Percentiles rank a stretch among this genome's conserved stretches.
These are phyloP conservation scores for Esox lucius DNA, from an alignment of 2,797 vertebrate species.

Conservation along the genomic window DNA sequence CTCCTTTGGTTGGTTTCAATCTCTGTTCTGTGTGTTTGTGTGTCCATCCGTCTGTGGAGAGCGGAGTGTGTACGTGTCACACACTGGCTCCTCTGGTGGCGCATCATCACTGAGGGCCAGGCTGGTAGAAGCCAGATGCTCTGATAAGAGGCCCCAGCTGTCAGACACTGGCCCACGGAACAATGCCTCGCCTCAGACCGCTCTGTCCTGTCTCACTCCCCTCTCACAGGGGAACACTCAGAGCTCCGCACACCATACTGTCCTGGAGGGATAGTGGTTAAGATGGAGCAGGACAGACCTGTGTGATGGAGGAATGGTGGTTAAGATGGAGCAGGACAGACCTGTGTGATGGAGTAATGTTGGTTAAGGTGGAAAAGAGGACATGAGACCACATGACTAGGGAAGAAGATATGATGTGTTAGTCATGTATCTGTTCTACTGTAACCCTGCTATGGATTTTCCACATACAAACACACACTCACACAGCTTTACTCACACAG, in stretches of 20 bases:
- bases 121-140: conserved; percentile 55
- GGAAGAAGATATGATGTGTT: not conserved
- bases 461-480: not conserved
- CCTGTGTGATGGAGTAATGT: not conserved
- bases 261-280: not conserved
- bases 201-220: conserved; percentile 17
- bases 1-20: not conserved
- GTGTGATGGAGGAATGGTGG: not conserved
- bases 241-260: not conserved
- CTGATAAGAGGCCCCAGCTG: conserved; percentile 66
- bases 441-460: not conserved
- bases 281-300: not conserved
- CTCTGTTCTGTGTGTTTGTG: not conserved
- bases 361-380: not conserved
- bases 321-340: not conserved
- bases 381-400: not conserved
- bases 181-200: conserved; percentile 24
- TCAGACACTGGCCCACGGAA: conserved; percentile 49
- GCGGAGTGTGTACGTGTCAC: conserved; percentile 56
- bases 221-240: conserved; percentile 1
- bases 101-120: conserved; percentile 39
- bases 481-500: not conserved
- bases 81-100: conserved; percentile 40
- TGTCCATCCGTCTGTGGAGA: conserved; percentile 35
- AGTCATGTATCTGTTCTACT: not conserved